phyloP scores from a whole-genome alignment of 2,113 vertebrate species.

The Herpetotheres cachinnans region DNA sequence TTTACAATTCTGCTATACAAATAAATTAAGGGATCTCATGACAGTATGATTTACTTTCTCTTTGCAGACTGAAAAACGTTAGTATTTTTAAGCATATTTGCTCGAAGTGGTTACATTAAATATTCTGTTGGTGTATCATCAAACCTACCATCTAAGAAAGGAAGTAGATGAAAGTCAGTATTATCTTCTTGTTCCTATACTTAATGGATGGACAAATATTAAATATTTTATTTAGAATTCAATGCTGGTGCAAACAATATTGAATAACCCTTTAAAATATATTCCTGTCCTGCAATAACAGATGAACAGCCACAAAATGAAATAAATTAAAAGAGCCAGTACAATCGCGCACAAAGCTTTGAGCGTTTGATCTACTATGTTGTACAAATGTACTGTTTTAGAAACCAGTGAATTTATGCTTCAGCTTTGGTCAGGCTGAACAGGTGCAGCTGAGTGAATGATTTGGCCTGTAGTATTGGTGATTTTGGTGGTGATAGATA shows the following conservation, averaged over 20 bases:
- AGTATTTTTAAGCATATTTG: conserved; percentile 43
- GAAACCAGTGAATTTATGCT: background rate
- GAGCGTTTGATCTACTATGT: background rate
- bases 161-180: background rate
- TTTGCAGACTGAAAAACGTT: conserved; percentile 1
- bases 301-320: background rate
- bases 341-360: background rate
- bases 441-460: background rate
- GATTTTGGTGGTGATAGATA: background rate
- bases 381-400: background rate
- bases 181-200: conserved; percentile 13
- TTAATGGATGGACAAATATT: conserved; percentile 21
- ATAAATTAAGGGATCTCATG: conserved; percentile 65
- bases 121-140: background rate
- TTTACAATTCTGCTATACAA: conserved; percentile 70
- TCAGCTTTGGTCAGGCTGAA: background rate
- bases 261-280: background rate
- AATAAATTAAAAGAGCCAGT: background rate
- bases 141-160: background rate
- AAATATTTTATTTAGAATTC: conserved; percentile 5
- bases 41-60: conserved; percentile 33
- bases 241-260: background rate
- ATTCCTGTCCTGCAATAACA: background rate
- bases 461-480: background rate
- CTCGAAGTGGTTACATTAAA: background rate